A percentile compares a stretch with the other conserved stretches of the same genome.
phyloP scores from a whole-genome alignment of 2,888 invertebrate genomes.

The Pemphredon lugubris region DNA sequence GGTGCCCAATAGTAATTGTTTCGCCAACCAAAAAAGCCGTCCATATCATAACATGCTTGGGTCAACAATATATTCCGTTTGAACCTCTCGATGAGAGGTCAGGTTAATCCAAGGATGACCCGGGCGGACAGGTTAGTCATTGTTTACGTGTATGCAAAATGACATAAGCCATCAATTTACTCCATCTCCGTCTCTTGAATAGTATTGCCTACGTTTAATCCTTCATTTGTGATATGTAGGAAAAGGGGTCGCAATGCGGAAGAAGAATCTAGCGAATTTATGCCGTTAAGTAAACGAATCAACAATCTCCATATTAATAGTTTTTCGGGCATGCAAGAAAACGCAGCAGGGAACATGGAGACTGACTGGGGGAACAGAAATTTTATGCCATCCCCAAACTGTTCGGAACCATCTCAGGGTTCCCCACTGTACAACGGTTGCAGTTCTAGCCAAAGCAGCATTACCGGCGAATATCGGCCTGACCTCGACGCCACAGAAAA shows the following conservation, averaged over 20 bases:
- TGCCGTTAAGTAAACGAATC: slow-evolving; percentile 94
- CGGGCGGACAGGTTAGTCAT: slow-evolving; percentile 76
- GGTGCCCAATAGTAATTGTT: slow-evolving; percentile 7
- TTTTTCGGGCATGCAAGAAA: slow-evolving; percentile 73
- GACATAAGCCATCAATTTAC: slow-evolving; percentile 27
- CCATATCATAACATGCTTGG: slow-evolving; percentile 29
- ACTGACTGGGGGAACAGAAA: slow-evolving; percentile 72
- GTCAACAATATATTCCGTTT: slow-evolving; percentile 20
- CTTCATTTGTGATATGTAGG: slow-evolving; percentile 81
- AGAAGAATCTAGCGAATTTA: slow-evolving; percentile 90
- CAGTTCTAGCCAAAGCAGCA: slow-evolving; percentile 74
- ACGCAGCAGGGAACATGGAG: slow-evolving; percentile 68
- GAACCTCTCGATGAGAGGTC: slow-evolving; percentile 14
- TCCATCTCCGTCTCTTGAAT: too few species aligned
- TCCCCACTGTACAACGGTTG: slow-evolving; percentile 76
- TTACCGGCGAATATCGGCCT: slow-evolving; percentile 85
- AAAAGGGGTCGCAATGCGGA: slow-evolving; percentile 87
- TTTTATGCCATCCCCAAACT: slow-evolving; percentile 76
- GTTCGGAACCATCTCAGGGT: slow-evolving; percentile 76
- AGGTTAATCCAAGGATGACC: slow-evolving; percentile 68
- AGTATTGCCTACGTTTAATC: too few species aligned
- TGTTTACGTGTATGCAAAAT: slow-evolving; percentile 56
- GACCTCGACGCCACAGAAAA: slow-evolving; percentile 90
- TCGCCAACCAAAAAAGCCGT: neutral
- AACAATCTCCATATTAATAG: slow-evolving; percentile 92